Percentiles rank a stretch among this genome's conserved stretches.
Conservation (phyloP, 2,797 vertebrate species). For the Microchirus variegatus region DNA sequence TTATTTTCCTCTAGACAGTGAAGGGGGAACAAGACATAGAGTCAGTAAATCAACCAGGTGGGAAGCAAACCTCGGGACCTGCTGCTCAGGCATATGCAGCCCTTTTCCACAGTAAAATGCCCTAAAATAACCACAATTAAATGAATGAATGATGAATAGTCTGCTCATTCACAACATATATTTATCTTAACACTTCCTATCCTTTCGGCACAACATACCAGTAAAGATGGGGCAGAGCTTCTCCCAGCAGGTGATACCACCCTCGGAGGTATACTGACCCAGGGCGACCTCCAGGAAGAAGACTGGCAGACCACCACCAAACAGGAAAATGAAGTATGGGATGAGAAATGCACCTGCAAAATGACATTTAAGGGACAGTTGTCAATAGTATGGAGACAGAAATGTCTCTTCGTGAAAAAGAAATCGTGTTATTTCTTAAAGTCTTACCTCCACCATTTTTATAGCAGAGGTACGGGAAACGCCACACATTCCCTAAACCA, state of each 20-base stretch:
- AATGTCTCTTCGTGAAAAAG: background rate
- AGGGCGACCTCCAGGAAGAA: slow-evolving; percentile 98
- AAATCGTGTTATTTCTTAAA: background rate
- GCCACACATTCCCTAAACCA: slow-evolving; percentile 97
- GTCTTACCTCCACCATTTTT: slow-evolving; percentile 97
- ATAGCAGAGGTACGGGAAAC: slow-evolving; percentile 99
- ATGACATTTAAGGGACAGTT: background rate
- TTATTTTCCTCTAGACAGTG: too few relatives aligned
- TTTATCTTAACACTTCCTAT: too few relatives aligned
- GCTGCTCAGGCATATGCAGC: too few relatives aligned
- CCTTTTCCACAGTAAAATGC: too few relatives aligned
- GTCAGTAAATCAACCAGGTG: too few relatives aligned
- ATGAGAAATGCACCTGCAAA: slow-evolving; percentile 96
- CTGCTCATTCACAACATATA: too few relatives aligned
- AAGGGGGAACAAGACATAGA: too few relatives aligned
- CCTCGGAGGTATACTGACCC: slow-evolving; percentile 97
- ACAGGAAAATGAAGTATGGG: slow-evolving; percentile 99
- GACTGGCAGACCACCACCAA: slow-evolving; percentile 96
- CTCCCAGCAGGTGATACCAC: slow-evolving; percentile 98
- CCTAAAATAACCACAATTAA: too few relatives aligned
- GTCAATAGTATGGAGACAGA: background rate
- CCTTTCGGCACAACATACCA: slow-evolving; percentile 74
- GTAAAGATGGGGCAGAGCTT: slow-evolving; percentile 98
- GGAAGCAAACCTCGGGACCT: too few relatives aligned
- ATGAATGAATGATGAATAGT: too few relatives aligned